Conservation (phyloP, 2,888 invertebrate species). For the Lamellibrachia columna region DNA sequence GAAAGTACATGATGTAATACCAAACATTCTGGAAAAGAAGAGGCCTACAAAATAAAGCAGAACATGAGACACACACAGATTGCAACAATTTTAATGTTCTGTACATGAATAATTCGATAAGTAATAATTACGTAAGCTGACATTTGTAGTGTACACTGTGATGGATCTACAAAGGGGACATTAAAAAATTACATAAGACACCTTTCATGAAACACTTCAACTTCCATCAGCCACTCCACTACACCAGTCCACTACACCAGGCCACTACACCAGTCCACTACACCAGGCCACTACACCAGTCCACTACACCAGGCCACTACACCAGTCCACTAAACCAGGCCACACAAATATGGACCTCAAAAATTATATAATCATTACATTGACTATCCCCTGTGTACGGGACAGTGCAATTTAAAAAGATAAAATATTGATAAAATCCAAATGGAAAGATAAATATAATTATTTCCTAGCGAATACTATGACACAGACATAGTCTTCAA, state of each 20-base stretch:
- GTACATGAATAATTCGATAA: not conserved
- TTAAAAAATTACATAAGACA: not conserved
- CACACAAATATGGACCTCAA: not conserved
- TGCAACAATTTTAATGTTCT: not conserved
- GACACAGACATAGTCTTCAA: not conserved
- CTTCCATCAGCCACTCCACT: not conserved
- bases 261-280: not conserved
- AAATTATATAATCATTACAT: not conserved
- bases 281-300: not conserved
- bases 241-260: not conserved
- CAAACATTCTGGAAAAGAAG: not conserved
- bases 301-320: not conserved
- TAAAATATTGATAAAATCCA: not conserved
- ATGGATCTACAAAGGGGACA: not conserved
- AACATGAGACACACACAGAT: not conserved
- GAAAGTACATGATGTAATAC: not conserved
- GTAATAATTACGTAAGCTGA: not conserved
- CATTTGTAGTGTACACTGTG: not conserved
- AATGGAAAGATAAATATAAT: constrained; percentile 11
- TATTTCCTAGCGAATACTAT: not conserved
- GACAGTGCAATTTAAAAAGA: not conserved
- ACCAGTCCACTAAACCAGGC: not conserved
- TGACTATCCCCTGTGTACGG: not conserved
- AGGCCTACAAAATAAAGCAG: not conserved
- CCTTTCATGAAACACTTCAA: not conserved